phyloP scores from a whole-genome alignment of 2,113 vertebrate species.

The Gorsachius goisagi region DNA sequence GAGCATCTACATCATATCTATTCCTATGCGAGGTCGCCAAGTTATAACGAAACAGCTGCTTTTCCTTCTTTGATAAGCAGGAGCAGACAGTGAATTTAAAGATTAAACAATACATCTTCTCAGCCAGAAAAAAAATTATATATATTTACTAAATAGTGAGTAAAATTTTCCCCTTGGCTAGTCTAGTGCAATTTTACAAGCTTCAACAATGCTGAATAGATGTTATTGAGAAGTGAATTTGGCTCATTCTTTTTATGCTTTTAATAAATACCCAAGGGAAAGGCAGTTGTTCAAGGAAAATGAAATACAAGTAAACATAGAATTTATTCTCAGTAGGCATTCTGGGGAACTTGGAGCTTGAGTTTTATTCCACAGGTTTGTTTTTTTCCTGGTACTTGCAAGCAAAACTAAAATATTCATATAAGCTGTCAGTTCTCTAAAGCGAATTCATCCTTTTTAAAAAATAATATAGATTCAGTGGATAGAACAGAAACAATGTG shows the following conservation, averaged over 20 bases:
- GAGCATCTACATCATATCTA: neutral
- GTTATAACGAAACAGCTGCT: neutral
- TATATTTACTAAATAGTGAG: constrained; percentile 48
- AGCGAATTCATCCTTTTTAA: constrained; percentile 24
- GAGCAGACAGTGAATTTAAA: constrained; percentile 12
- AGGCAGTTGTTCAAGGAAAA: constrained; percentile 49
- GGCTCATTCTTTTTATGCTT: constrained; percentile 63
- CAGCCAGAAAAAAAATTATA: neutral
- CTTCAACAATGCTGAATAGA: constrained; percentile 55
- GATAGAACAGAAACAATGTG: neutral
- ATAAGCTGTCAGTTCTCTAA: neutral
- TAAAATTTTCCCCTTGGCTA: constrained; percentile 49
- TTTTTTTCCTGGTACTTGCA: constrained; percentile 28
- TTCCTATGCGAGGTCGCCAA: neutral
- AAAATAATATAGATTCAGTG: neutral
- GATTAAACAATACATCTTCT: neutral
- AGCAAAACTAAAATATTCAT: constrained; percentile 50
- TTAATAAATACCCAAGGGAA: constrained; percentile 62
- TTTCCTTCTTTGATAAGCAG: constrained; percentile 31
- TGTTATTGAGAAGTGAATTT: constrained; percentile 56
- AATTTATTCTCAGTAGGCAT: constrained; percentile 43
- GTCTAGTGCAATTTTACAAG: constrained; percentile 44
- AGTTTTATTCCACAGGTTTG: neutral
- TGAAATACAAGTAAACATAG: constrained; percentile 62
- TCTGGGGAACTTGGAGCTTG: neutral